These are phyloP conservation scores for Hyposoter didymator DNA, from an alignment of 2,888 invertebrate genomes.

Conservation along the genomic window DNA sequence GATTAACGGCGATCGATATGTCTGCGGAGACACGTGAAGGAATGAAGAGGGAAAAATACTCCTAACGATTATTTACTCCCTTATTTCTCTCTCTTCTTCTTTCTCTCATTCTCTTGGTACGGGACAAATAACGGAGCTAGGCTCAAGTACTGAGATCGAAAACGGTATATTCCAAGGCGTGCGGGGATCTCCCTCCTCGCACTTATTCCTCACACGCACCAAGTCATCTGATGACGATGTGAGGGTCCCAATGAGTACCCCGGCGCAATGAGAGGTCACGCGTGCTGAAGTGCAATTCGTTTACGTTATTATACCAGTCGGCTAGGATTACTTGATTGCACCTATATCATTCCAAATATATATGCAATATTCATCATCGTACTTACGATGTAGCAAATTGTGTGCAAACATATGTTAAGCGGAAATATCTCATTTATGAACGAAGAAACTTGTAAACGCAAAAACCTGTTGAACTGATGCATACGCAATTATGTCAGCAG, in stretches of 20 bases:
- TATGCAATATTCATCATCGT: neutral
- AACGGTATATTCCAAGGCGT: conserved; percentile 66
- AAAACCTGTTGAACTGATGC: neutral
- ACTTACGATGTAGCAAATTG: neutral
- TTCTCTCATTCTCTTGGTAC: conserved; percentile 50
- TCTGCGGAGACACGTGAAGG: neutral
- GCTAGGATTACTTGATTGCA: conserved; percentile 52
- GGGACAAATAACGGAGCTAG: conserved; percentile 67
- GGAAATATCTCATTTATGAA: neutral
- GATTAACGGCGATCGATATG: conserved; percentile 58
- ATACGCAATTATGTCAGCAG: neutral
- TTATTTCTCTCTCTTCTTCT: conserved; percentile 13
- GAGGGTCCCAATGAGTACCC: conserved; percentile 26
- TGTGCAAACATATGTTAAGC: neutral
- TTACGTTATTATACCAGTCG: conserved; percentile 59
- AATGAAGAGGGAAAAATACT: conserved; percentile 34
- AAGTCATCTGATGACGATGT: conserved; percentile 1
- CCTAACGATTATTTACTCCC: conserved; percentile 9
- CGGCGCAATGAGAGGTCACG: conserved; percentile 54
- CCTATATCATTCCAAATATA: conserved; percentile 17
- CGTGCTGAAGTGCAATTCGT: conserved; percentile 66
- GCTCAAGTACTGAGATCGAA: conserved; percentile 70
- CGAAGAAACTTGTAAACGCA: neutral
- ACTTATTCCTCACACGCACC: conserved; percentile 66
- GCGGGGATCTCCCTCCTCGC: conserved; percentile 28